Percentiles rank a stretch among this genome's conserved stretches.
Evolutionary conservation across 2,797 vertebrate genomes (phyloP).

Genomic region (Perodicticus potto): DNA sequence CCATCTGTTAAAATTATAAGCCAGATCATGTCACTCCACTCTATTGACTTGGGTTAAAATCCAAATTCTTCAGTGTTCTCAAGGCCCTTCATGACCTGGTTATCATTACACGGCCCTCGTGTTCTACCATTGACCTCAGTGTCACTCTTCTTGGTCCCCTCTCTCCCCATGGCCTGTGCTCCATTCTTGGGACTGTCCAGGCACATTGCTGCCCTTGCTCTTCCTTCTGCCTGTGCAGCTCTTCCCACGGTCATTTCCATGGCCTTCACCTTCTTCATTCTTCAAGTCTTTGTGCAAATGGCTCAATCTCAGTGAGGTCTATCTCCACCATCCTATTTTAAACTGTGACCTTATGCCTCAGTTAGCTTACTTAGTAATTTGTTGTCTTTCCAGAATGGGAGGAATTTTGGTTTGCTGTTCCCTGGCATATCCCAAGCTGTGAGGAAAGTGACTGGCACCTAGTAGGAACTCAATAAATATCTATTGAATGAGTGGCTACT

Average conservation of each 20-base stretch:
- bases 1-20: not conserved
- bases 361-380: constrained; percentile 2
- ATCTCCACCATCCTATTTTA: not conserved
- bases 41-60: not conserved
- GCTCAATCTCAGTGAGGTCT: not conserved
- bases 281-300: not conserved
- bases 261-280: not conserved
- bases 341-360: not conserved
- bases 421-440: not conserved
- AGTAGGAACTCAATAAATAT: constrained; percentile 22
- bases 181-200: not conserved
- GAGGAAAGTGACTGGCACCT: constrained; percentile 8
- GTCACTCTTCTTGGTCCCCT: not conserved
- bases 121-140: not conserved
- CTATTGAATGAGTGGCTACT: not conserved
- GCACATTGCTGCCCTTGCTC: not conserved
- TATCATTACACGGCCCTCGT: not conserved
- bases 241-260: not conserved
- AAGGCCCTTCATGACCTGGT: not conserved
- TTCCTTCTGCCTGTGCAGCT: not conserved
- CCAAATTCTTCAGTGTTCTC: not conserved
- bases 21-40: not conserved
- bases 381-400: not conserved
- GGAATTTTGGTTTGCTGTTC: not conserved
- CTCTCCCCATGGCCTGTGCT: not conserved